Base-by-base conservation (phyloP, 2,888 invertebrate genomes). In the Drosophila kuntzei region DNA sequence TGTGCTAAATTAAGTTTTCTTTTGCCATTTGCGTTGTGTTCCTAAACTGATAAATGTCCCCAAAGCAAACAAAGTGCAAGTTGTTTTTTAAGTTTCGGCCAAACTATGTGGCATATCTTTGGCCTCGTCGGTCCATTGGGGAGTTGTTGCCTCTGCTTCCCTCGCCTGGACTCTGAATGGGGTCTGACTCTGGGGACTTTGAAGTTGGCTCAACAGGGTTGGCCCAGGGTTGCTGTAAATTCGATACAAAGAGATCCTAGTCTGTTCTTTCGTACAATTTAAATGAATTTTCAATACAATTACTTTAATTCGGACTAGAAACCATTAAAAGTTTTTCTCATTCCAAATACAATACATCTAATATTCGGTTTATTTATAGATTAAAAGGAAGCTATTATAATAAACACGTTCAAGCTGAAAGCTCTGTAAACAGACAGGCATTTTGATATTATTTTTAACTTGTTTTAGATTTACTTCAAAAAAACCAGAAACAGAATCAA, bases 11-110 rank as follows among this genome's bases (percentile, higher is more conserved):
- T 87, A 89, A 83, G 83, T 89, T 89, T 89, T 75, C 77, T 74
- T 63, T 75, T 68, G 72, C 72, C 76, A 78, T 57, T 71, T 27
- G 32, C 54, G 27, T 37, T 29, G 53, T 18, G 29, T 29, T 41
- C 41, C 51, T 18, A 39, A 64, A 63, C 87, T 88, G 89, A 88
- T 87, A 89, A 89, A 83, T 89, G 80, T 89, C 87, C 83, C 87
- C 80, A 69, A 87, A 87, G 87, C 87, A 77, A 75, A 84, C 89
- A 80, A 75, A 89, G 87, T 89, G 80, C 87, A 87, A 87, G 84
- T 89, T 87, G 77, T 83, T 80, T 80, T 88, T 83, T 75, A 88
- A 87, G 84, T 83, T 88, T 75, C 57, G 65, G 29, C 67, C 79
- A 59, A 86, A 83, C 89, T 86, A 83, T 88, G 80, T 75, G 87